Evolutionary conservation across 2,113 vertebrate species (phyloP), one percentile per base, ranked within the genome.

Genomic region (Neomonachus schauinslandi): DNA sequence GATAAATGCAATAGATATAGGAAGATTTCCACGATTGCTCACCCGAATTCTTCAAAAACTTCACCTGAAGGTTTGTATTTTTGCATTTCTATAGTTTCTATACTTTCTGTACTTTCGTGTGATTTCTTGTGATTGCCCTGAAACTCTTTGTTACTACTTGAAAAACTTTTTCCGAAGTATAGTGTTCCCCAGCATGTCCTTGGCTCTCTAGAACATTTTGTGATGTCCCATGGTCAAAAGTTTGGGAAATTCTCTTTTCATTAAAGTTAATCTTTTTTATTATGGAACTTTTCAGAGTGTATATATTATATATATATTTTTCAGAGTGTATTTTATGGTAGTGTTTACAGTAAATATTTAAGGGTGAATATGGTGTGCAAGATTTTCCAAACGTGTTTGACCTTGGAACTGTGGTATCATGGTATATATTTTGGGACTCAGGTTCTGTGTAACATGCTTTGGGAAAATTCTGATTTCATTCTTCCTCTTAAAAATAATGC

Each of bases 11-110:
- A 98, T 99, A 95, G 99, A 99, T 92, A 96, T 98, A 33, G 99
- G 98, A 97, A 99, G 99, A 97, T 99, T 99, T 97, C 99, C 99
- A 89, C 99, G 99, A 51, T 98, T 99, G 18, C 99, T 99, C 36
- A 99, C 99, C 13, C 99, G 99, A 42, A 99, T 99, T 89, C 99
- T 99, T 89, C 99, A 99, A 96, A 99, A 99, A 98, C 99, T 99
- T 97, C 99, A 99, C 97, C 97, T 99, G 69, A 99, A 99, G 99
- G 99, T 99, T 97, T 80, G 98, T 98, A 84, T 63, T 71, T 97
- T 88, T 96, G 24, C 49, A 8, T 88, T 94, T 84, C 33, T 81
- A 2, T 83, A 53, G 31, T 11, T 91, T 92, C 7, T 77, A 57
- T 28, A 46, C 46, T 46, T 46, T 46, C 46, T 77, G 51, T 28